Conservation (phyloP, 2,888 invertebrate species). For the Metopia argyrocephala region DNA sequence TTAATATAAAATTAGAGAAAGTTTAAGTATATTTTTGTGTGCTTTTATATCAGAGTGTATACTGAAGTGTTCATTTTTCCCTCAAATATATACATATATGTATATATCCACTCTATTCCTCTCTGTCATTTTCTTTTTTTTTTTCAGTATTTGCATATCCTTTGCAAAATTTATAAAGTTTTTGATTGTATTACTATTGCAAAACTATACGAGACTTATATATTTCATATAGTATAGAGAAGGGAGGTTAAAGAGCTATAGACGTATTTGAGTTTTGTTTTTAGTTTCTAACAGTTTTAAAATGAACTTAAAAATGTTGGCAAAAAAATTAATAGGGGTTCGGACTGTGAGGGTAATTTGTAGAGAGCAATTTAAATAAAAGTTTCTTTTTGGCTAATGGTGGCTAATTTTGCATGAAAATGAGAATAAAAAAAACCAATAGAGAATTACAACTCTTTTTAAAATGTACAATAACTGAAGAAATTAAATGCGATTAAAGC, state of each 20-base stretch:
- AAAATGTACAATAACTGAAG: too few relatives aligned
- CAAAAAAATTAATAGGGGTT: neutral
- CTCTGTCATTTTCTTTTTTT: too few relatives aligned
- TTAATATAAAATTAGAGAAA: neutral
- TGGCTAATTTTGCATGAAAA: neutral
- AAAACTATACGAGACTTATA: neutral
- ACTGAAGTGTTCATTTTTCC: too few relatives aligned
- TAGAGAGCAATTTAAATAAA: neutral
- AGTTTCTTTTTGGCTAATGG: neutral
- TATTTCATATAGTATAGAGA: neutral
- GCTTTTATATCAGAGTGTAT: neutral
- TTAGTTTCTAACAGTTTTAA: neutral
- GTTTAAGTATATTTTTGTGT: neutral
- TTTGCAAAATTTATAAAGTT: constrained; percentile 23
- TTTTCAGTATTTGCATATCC: neutral
- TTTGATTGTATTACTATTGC: too few relatives aligned
- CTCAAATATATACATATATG: too few relatives aligned
- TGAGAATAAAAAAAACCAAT: neutral
- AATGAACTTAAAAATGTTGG: neutral
- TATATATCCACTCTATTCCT: too few relatives aligned
- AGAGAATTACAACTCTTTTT: neutral
- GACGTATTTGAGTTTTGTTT: neutral
- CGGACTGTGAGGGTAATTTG: neutral
- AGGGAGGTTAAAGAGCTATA: neutral
- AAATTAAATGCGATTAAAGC: too few relatives aligned